These are phyloP conservation scores for Pseudomyrmex gracilis DNA, from an alignment of 1,140 invertebrate genomes.

Conservation along the genomic window DNA sequence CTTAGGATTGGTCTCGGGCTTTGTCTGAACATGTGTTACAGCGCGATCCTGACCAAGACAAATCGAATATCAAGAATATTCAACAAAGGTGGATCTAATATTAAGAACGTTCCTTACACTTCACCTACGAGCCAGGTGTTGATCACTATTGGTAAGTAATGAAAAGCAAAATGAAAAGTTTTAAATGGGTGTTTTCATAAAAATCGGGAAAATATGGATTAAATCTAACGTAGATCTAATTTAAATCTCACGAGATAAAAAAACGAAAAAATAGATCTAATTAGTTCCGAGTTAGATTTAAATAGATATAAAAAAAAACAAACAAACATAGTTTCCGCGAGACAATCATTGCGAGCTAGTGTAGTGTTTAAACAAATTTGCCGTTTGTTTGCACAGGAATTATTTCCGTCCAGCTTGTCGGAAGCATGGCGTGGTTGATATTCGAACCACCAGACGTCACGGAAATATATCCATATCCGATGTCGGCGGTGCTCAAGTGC, in stretches of 20 bases:
- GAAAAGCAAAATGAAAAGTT: no score
- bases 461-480: slow-evolving; percentile 87
- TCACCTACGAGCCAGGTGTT: slow-evolving; percentile 87
- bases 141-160: slow-evolving; percentile 86
- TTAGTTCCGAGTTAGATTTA: no score
- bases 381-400: slow-evolving; percentile 84
- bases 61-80: slow-evolving; percentile 92
- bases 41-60: slow-evolving; percentile 92
- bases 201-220: no score
- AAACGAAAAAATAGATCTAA: no score
- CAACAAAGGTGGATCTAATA: slow-evolving; percentile 88
- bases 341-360: not conserved
- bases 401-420: slow-evolving; percentile 87
- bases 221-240: no score
- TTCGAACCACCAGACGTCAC: slow-evolving; percentile 88
- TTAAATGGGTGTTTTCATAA: no score
- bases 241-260: no score
- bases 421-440: slow-evolving; percentile 89
- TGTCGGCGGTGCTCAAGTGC: slow-evolving; percentile 89
- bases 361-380: no score
- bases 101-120: slow-evolving; percentile 88
- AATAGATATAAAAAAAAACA: no score
- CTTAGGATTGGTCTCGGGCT: slow-evolving; percentile 89
- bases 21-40: slow-evolving; percentile 90
- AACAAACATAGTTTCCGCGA: not conserved